Evolutionary conservation across 2,797 vertebrate genomes (phyloP), one percentile per base, ranked within the genome.

Genomic region (Heteromormyrus szaboi): DNA sequence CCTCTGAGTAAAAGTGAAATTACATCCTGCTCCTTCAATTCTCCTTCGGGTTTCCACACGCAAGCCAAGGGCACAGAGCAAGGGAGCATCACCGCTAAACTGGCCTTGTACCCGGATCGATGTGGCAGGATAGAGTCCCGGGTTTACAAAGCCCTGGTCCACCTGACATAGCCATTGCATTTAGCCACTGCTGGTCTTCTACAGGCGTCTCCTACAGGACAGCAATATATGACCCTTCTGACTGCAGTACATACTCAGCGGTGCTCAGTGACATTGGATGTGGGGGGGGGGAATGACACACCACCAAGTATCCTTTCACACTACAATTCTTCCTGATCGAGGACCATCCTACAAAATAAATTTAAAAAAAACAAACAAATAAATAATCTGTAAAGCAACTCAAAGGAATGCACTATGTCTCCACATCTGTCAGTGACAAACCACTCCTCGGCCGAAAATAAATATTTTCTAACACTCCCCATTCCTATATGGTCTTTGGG

Each of bases 401-500:
- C 11, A 79, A 46, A 44, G 37, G 72, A 79, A 79, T 46, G 72
- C 72, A 41, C 41, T n/a, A 17, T 46, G 72, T 46, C 41, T 2
- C 37, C 29, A 79, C 72, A 46, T 79, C 72, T 44, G 41, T 9
- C 41, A 19, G 8, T 41, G 41, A 46, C 89, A 54, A 86, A 89
- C 86, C 83, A 68, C 89, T 86, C 85, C 12, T 41, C 37, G 37
- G 54, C 37, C 9, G 50, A 89, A 87, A 88, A 88, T 22, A 88
- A 89, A 86, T 54, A 88, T 89, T 89, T 87, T 81, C 65, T 50
- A 84, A 19, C 76, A 59, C 44, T 81, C 90, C 25, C 53, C 83
- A 88, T 89, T 87, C 88, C 76, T 87, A 89, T 22, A 54, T 81
- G 87, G 54, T 91, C 88, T 90, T 89, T 91, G 89, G 50, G 87